These are phyloP conservation scores for Tyrophagus putrescentiae DNA, from an alignment of 1,140 invertebrate genomes.

Conservation along the genomic window DNA sequence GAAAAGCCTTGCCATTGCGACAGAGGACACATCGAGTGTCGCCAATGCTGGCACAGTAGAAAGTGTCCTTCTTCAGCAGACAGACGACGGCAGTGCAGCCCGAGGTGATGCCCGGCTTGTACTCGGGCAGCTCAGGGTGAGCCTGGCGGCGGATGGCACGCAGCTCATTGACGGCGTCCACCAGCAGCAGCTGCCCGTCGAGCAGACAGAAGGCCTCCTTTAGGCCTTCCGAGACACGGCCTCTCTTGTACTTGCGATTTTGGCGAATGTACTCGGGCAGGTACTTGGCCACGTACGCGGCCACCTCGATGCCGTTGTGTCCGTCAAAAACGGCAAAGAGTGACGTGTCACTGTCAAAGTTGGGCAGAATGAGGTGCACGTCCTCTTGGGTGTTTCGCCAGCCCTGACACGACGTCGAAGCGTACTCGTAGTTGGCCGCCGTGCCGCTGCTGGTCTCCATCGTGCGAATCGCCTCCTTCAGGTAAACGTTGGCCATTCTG, in stretches of 20 bases:
- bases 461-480: background rate
- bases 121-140: background rate
- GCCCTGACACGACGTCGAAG: background rate
- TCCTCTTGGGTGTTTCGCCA: slow-evolving; percentile 12
- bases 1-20: slow-evolving; percentile 68
- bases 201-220: slow-evolving; percentile 1
- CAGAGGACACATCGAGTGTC: slow-evolving; percentile 84
- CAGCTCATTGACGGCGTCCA: background rate
- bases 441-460: slow-evolving; percentile 47
- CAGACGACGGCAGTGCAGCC: slow-evolving; percentile 90
- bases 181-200: slow-evolving; percentile 38
- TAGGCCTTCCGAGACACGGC: background rate
- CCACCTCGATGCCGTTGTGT: slow-evolving; percentile 9
- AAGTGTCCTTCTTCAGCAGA: slow-evolving; percentile 42
- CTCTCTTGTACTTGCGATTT: background rate
- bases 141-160: background rate
- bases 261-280: background rate
- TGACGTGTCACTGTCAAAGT: slow-evolving; percentile 1
- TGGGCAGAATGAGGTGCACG: background rate
- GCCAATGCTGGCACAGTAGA: slow-evolving; percentile 49
- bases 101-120: slow-evolving; percentile 64
- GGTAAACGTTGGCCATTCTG: background rate
- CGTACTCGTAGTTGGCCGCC: slow-evolving; percentile 42
- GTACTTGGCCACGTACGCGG: background rate
- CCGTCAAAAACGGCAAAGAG: slow-evolving; percentile 14